Base-by-base conservation (phyloP, 2,113 vertebrate species). In the Mustelus asterias region DNA sequence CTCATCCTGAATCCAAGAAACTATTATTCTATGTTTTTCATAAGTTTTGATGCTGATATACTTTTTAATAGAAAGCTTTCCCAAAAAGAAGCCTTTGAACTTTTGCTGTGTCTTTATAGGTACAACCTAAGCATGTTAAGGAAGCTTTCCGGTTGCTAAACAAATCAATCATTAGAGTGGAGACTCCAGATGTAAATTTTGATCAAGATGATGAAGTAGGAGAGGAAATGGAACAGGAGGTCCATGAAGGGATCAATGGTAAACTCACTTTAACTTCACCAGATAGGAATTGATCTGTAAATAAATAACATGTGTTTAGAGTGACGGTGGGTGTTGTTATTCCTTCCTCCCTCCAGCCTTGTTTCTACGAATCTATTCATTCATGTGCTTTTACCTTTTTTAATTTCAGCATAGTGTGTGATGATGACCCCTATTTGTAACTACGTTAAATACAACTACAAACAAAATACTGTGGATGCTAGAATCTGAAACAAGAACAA, bases 101-200 rank as follows among this genome's bases (percentile, higher is more conserved):
- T 11, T 83, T 60, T 29, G 37, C 37, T 11, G 0, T 44, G 60
- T 18, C 76, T 95, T 63, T 94, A 95, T 96, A 99, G 99, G 99
- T 99, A 95, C 99, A 99, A 96, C 99, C 99, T 14, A 99, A 99
- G 96, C 99, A 99, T 0, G 99, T 99, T 76, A 99, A 99, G 96
- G 99, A 99, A 97, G 99, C 99, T 0, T 99, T 99, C 97, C 98
- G 99, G 92, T 98, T 99, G 94, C 97, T 99, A 96, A 99, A 99
- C 98, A 99, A 99, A 96, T 99, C 99, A 65, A 99, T 99, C 96
- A 99, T 99, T 97, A 97, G 99, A 96, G 99, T 99, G 96, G 99
- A 99, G 97, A 99, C 99, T 2, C 99, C 99, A 10, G 99, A 99
- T 95, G 97, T 99, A 96, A 99, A 99, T 97, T 98, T 99, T 97